phyloP scores from a whole-genome alignment of 2,888 invertebrate species.

The Lasioglossum oenotherae region DNA sequence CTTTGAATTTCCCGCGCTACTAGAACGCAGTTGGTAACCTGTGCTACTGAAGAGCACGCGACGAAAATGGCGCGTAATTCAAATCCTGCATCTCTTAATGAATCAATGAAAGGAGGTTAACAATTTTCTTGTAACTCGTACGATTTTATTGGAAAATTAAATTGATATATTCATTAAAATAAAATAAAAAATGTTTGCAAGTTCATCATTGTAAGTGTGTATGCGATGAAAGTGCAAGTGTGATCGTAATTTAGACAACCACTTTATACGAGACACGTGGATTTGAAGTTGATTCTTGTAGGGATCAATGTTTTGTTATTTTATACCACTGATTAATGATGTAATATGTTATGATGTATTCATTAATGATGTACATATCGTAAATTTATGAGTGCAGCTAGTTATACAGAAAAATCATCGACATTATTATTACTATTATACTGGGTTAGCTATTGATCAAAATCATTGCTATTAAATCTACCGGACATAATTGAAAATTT shows the following conservation, averaged over 20 bases:
- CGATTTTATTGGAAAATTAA: not conserved
- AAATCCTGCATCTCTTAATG: not conserved
- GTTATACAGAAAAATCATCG: not conserved
- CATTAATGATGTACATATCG: not conserved
- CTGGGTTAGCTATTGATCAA: not conserved
- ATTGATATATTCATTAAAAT: not conserved
- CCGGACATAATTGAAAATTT: not conserved
- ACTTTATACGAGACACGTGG: not conserved
- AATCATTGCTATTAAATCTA: not conserved
- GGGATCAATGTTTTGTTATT: not conserved
- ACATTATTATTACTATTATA: not conserved
- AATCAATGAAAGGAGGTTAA: not conserved
- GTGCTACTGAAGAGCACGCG: not conserved
- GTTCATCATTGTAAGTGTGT: not conserved
- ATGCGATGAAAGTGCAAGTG: not conserved
- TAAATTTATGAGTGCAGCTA: not conserved
- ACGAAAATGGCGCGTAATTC: not conserved
- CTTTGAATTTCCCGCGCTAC: not conserved
- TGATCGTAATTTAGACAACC: not conserved
- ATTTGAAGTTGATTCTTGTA: not conserved
- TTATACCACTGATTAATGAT: not conserved
- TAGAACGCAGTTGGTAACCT: not conserved
- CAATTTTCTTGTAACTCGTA: not conserved
- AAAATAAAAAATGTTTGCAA: not conserved
- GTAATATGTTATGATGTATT: not conserved